phyloP scores from a whole-genome alignment of 2,888 invertebrate genomes.

The Chymomyza procnemis region DNA sequence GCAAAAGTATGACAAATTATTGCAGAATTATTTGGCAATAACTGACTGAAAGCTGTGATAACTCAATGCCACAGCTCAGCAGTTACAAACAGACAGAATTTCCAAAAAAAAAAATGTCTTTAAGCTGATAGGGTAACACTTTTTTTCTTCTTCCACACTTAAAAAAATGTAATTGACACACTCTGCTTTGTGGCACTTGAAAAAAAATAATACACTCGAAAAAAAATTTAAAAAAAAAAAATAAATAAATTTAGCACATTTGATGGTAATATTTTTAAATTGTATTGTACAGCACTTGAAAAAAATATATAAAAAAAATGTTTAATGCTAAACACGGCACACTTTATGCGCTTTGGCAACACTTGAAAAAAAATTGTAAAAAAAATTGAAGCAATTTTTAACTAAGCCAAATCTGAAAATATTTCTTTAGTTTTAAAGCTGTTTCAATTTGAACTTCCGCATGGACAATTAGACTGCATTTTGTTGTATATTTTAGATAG shows the following conservation, averaged over 20 bases:
- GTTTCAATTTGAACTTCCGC: conserved; percentile 17
- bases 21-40: neutral
- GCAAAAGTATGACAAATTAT: too few relatives aligned
- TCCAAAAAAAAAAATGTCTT: neutral
- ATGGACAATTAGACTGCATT: conserved; percentile 8
- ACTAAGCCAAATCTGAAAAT: neutral
- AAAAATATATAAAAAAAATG: conserved; percentile 14
- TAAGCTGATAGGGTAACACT: neutral
- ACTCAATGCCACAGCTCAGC: too few relatives aligned
- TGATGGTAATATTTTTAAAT: neutral
- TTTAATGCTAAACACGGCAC: neutral
- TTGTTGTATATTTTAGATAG: too few relatives aligned
- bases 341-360: conserved; percentile 12
- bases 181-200: conserved; percentile 1
- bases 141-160: conserved; percentile 4
- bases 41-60: neutral
- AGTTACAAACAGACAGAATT: neutral
- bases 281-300: conserved; percentile 26
- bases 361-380: conserved; percentile 27
- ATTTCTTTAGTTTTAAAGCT: neutral
- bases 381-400: neutral
- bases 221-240: conserved; percentile 15
- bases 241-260: conserved; percentile 31
- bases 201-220: conserved; percentile 21
- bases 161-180: conserved; percentile 17